phyloP scores from a whole-genome alignment of 1,140 invertebrate species.

The Drosophila seguyi region DNA sequence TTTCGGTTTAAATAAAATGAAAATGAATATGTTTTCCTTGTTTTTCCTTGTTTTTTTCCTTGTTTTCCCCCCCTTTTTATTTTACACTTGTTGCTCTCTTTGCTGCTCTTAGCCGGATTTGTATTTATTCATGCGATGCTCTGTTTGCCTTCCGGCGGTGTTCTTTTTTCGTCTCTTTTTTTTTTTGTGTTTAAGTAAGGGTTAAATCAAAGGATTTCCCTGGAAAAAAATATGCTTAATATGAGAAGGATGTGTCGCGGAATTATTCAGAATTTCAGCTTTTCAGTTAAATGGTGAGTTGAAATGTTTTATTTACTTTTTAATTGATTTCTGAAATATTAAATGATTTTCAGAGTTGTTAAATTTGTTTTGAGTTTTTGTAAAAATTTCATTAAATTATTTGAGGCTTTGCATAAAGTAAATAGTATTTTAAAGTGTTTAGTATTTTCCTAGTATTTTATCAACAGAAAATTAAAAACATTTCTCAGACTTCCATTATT shows the following conservation, averaged over 20 bases:
- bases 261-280: neutral
- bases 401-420: no score
- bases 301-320: neutral
- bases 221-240: neutral
- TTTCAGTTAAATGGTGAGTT: neutral
- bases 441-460: no score
- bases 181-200: neutral
- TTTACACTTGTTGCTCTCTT: constrained; percentile 18
- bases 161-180: no score
- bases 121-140: neutral
- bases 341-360: neutral
- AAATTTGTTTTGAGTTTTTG: no score
- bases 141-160: neutral
- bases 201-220: constrained; percentile 6
- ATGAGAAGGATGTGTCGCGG: neutral
- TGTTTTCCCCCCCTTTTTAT: neutral
- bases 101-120: neutral
- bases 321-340: neutral
- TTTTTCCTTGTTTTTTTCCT: no score
- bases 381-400: no score
- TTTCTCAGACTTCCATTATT: no score
- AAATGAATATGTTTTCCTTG: neutral
- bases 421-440: no score
- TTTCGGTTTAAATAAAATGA: neutral
- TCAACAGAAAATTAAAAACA: no score